These are phyloP conservation scores for Falco peregrinus DNA, from an alignment of 2,797 vertebrate species.

Conservation along the genomic window DNA sequence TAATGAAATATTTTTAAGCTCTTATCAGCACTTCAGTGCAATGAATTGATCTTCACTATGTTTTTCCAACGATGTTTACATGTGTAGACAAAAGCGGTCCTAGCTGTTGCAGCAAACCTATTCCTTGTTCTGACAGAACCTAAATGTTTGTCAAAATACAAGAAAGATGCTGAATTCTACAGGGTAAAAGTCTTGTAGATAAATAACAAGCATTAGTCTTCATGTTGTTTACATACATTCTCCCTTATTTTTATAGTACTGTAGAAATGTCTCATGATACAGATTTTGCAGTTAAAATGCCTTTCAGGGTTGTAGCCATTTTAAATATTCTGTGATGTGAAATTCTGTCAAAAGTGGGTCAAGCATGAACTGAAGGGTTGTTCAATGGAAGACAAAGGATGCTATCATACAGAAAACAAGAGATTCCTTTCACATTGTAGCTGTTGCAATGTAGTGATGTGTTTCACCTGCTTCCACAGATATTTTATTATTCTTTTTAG, in stretches of 20 bases:
- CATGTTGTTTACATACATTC: neutral
- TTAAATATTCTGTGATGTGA: slow-evolving; percentile 25
- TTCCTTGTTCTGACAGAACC: neutral
- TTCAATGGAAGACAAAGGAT: slow-evolving; percentile 49
- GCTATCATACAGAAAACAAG: slow-evolving; percentile 40
- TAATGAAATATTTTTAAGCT: neutral
- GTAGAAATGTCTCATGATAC: neutral
- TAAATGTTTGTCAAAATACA: neutral
- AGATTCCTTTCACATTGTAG: slow-evolving; percentile 18
- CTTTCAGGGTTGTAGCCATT: slow-evolving; percentile 43
- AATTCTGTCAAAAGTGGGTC: slow-evolving; percentile 68
- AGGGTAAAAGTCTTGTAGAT: neutral
- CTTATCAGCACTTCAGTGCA: neutral
- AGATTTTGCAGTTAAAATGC: slow-evolving; percentile 27
- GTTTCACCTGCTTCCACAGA: neutral
- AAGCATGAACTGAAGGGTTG: slow-evolving; percentile 59
- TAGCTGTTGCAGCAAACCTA: neutral
- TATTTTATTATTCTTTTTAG: neutral
- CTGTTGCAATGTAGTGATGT: neutral
- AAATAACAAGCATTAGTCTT: neutral
- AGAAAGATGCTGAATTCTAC: neutral
- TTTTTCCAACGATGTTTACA: neutral
- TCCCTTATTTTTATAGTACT: neutral
- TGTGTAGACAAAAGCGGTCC: neutral
- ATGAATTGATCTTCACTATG: neutral